phyloP scores from a whole-genome alignment of 2,113 vertebrate genomes.

The Epinephelus fuscoguttatus region DNA sequence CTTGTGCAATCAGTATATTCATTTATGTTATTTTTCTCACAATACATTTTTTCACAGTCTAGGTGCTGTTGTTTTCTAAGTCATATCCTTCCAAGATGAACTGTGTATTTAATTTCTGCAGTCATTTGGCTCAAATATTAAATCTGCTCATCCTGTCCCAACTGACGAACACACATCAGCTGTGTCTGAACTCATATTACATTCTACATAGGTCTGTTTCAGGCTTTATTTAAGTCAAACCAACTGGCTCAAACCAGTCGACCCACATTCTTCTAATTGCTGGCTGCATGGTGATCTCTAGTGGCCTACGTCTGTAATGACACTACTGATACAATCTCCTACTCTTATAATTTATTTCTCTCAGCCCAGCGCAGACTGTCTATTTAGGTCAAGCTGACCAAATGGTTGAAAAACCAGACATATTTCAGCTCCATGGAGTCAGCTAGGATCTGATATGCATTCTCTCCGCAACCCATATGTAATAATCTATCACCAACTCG shows the following conservation, averaged over 20 bases:
- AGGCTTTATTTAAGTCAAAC: neutral
- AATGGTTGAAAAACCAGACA: neutral
- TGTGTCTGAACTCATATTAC: neutral
- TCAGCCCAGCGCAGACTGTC: neutral
- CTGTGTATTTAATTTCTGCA: neutral
- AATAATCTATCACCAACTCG: neutral
- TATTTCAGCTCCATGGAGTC: neutral
- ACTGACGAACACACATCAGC: neutral
- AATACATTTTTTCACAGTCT: neutral
- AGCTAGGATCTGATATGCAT: neutral
- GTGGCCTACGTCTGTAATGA: slow-evolving; percentile 18
- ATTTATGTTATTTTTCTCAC: neutral
- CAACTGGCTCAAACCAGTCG: neutral
- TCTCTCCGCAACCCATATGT: neutral
- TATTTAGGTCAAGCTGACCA: neutral
- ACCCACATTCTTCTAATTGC: neutral
- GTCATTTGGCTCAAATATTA: neutral
- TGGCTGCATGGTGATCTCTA: slow-evolving; percentile 43
- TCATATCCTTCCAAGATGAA: neutral
- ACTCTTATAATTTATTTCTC: neutral
- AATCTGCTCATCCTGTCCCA: slow-evolving; percentile 12
- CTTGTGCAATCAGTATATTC: neutral
- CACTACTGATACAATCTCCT: neutral
- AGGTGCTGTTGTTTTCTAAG: neutral
- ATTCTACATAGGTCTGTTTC: neutral